Evolutionary conservation across 2,888 invertebrate species (phyloP), one percentile per base, ranked within the genome.

Genomic region (Uropetala carovei): DNA sequence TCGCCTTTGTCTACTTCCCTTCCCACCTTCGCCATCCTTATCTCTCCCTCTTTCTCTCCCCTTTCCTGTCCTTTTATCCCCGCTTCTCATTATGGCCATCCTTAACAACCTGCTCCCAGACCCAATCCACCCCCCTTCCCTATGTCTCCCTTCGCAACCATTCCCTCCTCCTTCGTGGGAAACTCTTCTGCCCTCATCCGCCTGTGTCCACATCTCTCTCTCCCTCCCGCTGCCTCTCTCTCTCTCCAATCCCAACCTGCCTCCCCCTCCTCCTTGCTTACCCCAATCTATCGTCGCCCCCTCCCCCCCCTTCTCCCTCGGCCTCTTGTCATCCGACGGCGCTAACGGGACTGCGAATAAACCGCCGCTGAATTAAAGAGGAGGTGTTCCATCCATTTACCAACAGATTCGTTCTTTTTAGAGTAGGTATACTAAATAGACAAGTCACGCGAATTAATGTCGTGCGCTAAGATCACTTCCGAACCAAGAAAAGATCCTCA

Each of bases 281-380:
- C 10, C 22, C 22, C 8, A n/a, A 18, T 68, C 68, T 68, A 7
- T 68, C 68, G 18, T 5, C 68, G 0, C 10, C n/a, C 68, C n/a
- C 22, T 5, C 22, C 27, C 75, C 4, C 22, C 75, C 43, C 43
- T 3, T 8, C 13, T 22, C 18, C 2, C 11, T 22, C 75, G 75
- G 75, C 22, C 22, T 75, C 10, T 7, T 27, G 75, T n/a, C 68
- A 68, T 10, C 68, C n/a, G 10, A 22, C 68, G 68, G 43, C 43
- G 43, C 43, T 43, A 43, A 43, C 68, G 22, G 68, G 75, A 75
- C 75, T 27, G 75, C 27, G 75, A 27, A 27, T 22, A 75, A 75
- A 27, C 75, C 27, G 75, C 27, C 75, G 75, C 18, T 75, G 75
- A 75, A 75, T 75, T 75, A 75, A 75, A 75, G 75, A 75, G 75